These are phyloP conservation scores for Oreochromis mossambicus DNA, from an alignment of 2,797 vertebrate genomes.

Conservation along the genomic window DNA sequence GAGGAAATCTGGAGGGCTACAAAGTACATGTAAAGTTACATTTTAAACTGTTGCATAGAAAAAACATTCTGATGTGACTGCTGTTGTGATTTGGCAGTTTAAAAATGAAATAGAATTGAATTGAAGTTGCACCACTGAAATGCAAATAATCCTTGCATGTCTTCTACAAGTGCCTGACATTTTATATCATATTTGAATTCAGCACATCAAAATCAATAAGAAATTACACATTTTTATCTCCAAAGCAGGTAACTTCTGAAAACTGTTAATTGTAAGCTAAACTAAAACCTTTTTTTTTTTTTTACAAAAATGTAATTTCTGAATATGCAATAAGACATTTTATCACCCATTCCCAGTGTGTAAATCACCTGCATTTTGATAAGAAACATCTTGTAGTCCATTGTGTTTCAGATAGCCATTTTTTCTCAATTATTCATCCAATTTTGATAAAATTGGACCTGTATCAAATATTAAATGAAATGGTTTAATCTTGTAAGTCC, in stretches of 20 bases:
- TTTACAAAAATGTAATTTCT: background rate
- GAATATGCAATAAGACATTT: background rate
- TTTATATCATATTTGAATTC: background rate
- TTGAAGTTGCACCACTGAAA: background rate
- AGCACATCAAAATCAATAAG: background rate
- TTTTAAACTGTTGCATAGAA: background rate
- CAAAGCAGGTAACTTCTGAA: background rate
- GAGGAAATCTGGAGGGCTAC: background rate
- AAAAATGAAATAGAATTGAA: background rate
- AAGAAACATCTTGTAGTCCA: background rate
- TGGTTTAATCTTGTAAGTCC: background rate
- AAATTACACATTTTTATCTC: background rate
- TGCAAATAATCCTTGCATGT: accelerated
- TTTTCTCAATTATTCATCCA: background rate
- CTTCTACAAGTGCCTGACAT: background rate
- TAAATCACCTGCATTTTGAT: background rate
- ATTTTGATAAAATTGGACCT: background rate
- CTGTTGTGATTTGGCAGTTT: background rate
- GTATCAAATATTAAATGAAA: background rate
- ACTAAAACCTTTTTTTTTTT: background rate
- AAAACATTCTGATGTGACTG: background rate
- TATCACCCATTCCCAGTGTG: background rate
- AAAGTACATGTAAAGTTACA: background rate
- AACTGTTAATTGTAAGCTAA: background rate
- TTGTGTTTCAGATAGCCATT: background rate